These are phyloP conservation scores for Cyphomyrus plagiostoma DNA, from an alignment of 2,113 vertebrate genomes.

Conservation along the genomic window DNA sequence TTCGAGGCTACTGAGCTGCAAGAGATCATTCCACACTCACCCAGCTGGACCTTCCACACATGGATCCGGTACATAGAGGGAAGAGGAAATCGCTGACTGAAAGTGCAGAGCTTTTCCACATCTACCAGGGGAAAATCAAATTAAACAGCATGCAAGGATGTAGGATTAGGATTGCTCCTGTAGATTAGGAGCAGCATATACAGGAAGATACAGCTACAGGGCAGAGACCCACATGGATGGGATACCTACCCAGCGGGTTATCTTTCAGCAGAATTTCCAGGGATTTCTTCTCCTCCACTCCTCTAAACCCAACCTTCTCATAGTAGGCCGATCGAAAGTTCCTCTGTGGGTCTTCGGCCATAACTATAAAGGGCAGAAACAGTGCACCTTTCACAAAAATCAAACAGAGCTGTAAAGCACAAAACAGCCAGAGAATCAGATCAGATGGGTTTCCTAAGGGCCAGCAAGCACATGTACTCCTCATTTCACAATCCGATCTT, in stretches of 20 bases:
- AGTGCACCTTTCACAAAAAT: neutral
- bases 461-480: neutral
- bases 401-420: neutral
- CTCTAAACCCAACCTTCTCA: conserved; percentile 94
- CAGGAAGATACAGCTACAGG: neutral
- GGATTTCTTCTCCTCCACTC: conserved; percentile 96
- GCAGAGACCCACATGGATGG: neutral
- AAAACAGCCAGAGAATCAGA: neutral
- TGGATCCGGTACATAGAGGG: conserved; percentile 92
- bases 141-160: neutral
- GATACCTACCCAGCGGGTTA: conserved; percentile 72
- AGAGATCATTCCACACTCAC: conserved; percentile 54
- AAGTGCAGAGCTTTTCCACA: conserved; percentile 92
- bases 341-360: conserved; percentile 92
- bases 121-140: conserved; percentile 56
- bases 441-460: neutral
- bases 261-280: conserved; percentile 94
- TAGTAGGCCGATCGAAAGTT: conserved; percentile 96
- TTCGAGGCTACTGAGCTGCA: neutral
- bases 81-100: conserved; percentile 93
- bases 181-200: neutral
- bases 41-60: conserved; percentile 93
- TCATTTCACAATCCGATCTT: neutral
- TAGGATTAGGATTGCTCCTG: neutral
- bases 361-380: conserved; percentile 43